These are phyloP conservation scores for Asarcornis scutulata DNA, from an alignment of 2,113 vertebrate species.

Conservation along the genomic window DNA sequence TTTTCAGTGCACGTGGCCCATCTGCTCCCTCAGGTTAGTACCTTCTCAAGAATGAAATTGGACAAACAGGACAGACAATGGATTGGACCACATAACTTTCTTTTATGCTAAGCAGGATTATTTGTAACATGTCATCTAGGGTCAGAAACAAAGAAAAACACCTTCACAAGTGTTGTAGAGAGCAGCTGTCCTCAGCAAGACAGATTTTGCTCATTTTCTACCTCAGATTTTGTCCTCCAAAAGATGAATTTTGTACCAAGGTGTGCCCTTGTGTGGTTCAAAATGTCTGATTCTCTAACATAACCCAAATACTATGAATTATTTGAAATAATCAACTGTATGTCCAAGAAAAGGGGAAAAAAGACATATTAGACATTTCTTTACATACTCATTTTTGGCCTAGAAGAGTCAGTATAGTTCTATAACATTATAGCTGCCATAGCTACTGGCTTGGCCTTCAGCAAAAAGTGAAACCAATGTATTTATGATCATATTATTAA, in stretches of 20 bases:
- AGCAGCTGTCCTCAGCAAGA: background rate
- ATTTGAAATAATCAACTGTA: background rate
- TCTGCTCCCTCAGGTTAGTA: background rate
- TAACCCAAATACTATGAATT: background rate
- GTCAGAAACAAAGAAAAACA: background rate
- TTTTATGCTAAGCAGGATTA: background rate
- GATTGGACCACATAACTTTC: background rate
- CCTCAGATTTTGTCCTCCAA: background rate
- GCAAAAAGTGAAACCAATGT: background rate
- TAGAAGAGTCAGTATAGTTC: slow-evolving; percentile 4
- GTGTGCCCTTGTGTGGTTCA: background rate
- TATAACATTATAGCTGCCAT: slow-evolving; percentile 9
- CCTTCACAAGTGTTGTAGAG: background rate
- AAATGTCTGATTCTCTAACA: background rate
- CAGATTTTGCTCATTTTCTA: background rate
- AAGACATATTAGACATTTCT: background rate
- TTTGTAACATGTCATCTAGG: background rate
- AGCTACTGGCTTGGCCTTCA: background rate
- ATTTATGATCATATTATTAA: background rate
- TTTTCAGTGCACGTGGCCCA: background rate
- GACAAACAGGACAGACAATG: background rate
- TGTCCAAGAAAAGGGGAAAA: background rate
- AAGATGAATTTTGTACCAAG: background rate
- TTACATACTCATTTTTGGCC: slow-evolving; percentile 26
- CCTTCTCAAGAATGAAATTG: background rate